phyloP scores from a whole-genome alignment of 2,797 vertebrate species.

The Lithobates pipiens region DNA sequence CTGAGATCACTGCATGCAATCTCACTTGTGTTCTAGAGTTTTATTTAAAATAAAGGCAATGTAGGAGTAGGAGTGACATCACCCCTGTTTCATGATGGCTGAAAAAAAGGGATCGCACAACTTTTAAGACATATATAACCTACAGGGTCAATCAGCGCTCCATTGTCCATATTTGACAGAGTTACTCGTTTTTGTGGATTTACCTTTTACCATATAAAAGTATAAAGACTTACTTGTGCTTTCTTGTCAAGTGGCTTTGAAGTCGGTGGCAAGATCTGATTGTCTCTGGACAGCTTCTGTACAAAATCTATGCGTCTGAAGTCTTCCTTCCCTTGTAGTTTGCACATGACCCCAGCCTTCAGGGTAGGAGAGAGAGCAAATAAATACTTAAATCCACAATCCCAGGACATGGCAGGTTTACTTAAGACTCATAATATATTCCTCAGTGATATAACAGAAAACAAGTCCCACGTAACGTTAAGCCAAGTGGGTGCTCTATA shows the following conservation, averaged over 20 bases:
- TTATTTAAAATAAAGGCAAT: no score
- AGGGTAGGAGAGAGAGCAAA: constrained; percentile 89
- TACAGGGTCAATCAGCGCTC: neutral
- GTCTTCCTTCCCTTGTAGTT: constrained; percentile 88
- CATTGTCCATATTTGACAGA: no score
- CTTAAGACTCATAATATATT: constrained; percentile 66
- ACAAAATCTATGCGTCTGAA: constrained; percentile 88
- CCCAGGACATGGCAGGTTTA: constrained; percentile 89
- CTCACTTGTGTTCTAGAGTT: neutral
- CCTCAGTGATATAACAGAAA: neutral
- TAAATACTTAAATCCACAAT: constrained; percentile 93
- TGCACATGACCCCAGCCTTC: constrained; percentile 86
- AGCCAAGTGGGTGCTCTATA: constrained; percentile 49
- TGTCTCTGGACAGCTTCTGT: constrained; percentile 92
- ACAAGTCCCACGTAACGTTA: neutral
- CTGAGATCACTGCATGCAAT: neutral
- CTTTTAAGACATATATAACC: neutral
- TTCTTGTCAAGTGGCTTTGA: constrained; percentile 80
- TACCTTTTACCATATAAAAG: neutral
- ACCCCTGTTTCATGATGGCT: neutral
- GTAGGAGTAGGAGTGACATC: neutral
- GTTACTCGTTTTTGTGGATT: neutral
- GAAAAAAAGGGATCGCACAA: neutral
- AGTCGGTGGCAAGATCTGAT: constrained; percentile 85
- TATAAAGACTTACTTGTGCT: constrained; percentile 74